Evolutionary conservation across 2,113 vertebrate genomes (phyloP).

Genomic region (Salvator merianae): DNA sequence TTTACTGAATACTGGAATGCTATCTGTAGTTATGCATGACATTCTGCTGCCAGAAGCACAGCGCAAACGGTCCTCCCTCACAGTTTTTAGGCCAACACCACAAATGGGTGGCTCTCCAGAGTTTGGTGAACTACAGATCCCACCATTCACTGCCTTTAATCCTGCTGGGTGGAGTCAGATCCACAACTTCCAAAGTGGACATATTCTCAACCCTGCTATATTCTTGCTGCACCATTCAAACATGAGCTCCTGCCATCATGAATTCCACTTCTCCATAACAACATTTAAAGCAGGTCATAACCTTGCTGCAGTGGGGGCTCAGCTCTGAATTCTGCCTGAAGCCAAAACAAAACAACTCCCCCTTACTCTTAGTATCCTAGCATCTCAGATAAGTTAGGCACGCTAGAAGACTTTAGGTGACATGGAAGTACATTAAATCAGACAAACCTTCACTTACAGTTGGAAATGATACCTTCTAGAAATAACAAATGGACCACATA

Average conservation of each 20-base stretch:
- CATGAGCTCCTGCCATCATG: not conserved
- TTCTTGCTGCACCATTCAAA: not conserved
- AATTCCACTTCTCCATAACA: not conserved
- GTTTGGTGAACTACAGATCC: too few relatives aligned
- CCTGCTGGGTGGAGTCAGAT: not conserved
- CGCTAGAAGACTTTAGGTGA: not conserved
- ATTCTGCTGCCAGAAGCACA: not conserved
- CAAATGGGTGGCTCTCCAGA: not conserved
- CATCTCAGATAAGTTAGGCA: not conserved
- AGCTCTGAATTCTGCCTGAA: not conserved
- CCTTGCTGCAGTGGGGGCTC: not conserved
- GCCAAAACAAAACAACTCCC: not conserved
- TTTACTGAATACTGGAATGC: too few relatives aligned
- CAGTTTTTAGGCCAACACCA: not conserved
- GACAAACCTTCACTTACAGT: not conserved
- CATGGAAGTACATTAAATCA: not conserved
- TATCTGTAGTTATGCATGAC: not conserved
- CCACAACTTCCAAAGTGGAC: not conserved
- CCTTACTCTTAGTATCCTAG: not conserved
- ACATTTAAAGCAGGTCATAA: not conserved
- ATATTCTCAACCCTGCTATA: not conserved
- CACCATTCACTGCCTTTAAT: not conserved
- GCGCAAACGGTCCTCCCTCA: too few relatives aligned
- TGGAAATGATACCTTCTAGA: not conserved
- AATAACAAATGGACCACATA: not conserved